A percentile compares a stretch with the other conserved stretches of the same genome.
Evolutionary conservation across 37 sponge, comb jelly and placozoan genomes (phyloP).

Genomic region (Diacarnus erythraeanus): DNA sequence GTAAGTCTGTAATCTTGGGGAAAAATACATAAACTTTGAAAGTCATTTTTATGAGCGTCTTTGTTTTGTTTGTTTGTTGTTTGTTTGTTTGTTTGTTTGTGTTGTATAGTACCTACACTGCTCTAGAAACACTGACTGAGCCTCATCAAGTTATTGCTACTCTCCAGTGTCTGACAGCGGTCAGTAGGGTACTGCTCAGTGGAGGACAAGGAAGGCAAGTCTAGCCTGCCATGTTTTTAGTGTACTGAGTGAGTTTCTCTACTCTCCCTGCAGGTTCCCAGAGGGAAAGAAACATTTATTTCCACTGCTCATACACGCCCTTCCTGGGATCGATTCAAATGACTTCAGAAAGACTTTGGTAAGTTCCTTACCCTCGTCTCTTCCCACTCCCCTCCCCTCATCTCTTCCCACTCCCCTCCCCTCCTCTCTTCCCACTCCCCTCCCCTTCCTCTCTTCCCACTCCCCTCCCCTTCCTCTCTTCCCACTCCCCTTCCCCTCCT

Average conservation of each 20-base stretch:
- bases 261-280: constrained; percentile 43
- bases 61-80: no score
- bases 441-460: no score
- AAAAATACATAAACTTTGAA: no score
- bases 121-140: constrained; percentile 90
- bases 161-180: constrained; percentile 74
- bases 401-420: no score
- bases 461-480: no score
- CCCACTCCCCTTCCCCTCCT: no score
- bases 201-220: constrained; percentile 42
- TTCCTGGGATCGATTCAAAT: constrained; percentile 93
- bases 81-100: no score
- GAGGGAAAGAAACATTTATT: constrained; percentile 83
- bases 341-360: constrained; percentile 86
- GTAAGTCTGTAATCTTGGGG: background rate
- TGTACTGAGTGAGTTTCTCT: background rate
- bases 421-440: no score
- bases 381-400: no score
- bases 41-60: no score
- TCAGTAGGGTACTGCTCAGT: constrained; percentile 58
- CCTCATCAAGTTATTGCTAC: constrained; percentile 87
- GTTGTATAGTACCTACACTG: constrained; percentile 72
- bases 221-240: no score
- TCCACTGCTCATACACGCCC: constrained; percentile 63
- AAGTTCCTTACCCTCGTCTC: background rate